These are phyloP conservation scores for Chamaetylas fuelleborni DNA, from an alignment of 2,113 vertebrate genomes.

Conservation along the genomic window DNA sequence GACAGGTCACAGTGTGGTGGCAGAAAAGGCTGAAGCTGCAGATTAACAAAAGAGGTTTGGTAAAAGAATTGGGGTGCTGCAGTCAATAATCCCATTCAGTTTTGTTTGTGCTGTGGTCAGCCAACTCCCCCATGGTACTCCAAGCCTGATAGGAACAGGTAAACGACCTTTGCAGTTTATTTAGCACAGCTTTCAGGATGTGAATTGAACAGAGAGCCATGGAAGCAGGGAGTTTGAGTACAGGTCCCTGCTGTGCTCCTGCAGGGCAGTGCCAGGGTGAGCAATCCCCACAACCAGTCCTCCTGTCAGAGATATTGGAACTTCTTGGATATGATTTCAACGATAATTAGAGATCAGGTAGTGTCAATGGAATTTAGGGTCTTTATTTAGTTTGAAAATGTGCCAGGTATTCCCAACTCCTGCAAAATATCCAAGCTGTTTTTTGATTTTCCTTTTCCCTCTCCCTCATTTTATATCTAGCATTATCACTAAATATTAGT, in stretches of 20 bases:
- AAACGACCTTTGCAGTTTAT: constrained; percentile 20
- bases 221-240: constrained; percentile 5
- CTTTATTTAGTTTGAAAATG: not conserved
- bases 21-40: constrained; percentile 28
- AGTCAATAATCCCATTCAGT: not conserved
- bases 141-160: constrained; percentile 19
- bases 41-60: constrained; percentile 33
- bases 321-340: constrained; percentile 27
- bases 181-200: constrained; percentile 1
- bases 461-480: not conserved
- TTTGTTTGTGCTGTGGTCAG: constrained; percentile 22
- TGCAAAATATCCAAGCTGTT: not conserved
- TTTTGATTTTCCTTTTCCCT: not conserved
- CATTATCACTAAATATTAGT: not conserved
- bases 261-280: constrained; percentile 22
- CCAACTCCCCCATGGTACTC: not conserved
- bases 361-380: not conserved
- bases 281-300: not conserved
- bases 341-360: constrained; percentile 36
- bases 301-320: constrained; percentile 19
- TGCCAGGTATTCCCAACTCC: not conserved
- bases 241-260: constrained; percentile 44
- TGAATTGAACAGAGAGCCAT: not conserved
- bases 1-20: constrained; percentile 26
- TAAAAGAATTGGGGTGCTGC: constrained; percentile 25